Percentiles rank a stretch among this genome's conserved stretches.
These are phyloP conservation scores for Lucifuga dentata DNA, from an alignment of 2,113 vertebrate genomes.

Conservation along the genomic window DNA sequence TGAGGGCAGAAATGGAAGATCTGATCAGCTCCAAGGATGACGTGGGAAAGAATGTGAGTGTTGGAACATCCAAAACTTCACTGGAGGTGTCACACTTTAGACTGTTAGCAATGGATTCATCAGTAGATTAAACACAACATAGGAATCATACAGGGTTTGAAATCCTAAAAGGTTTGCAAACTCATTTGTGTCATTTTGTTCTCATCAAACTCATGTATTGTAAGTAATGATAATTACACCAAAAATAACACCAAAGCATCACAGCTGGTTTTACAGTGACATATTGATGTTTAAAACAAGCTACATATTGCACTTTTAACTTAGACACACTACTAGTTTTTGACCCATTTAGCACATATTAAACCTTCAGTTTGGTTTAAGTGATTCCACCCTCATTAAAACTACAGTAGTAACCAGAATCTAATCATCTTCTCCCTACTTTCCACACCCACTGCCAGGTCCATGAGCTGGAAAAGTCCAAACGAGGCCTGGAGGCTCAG, in stretches of 20 bases:
- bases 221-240: background rate
- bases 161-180: too few species aligned
- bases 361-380: too few species aligned
- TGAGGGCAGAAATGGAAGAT: conserved; percentile 94
- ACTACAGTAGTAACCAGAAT: background rate
- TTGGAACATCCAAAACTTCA: background rate
- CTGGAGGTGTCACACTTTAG: background rate
- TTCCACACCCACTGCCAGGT: conserved; percentile 80
- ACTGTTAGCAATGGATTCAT: too few species aligned
- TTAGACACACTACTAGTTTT: too few species aligned
- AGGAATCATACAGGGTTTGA: too few species aligned
- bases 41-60: conserved; percentile 93
- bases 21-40: conserved; percentile 98
- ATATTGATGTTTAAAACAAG: too few species aligned
- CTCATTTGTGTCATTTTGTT: too few species aligned
- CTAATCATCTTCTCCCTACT: background rate
- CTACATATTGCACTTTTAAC: background rate
- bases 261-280: conserved; percentile 2
- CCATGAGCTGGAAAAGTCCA: conserved; percentile 96
- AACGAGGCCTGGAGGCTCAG: conserved; percentile 91
- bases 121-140: too few species aligned
- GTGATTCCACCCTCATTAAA: too few species aligned
- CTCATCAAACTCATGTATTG: background rate
- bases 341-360: too few species aligned
- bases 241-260: background rate